Base-by-base conservation (phyloP, 2,113 vertebrate genomes). In the Riparia riparia region DNA sequence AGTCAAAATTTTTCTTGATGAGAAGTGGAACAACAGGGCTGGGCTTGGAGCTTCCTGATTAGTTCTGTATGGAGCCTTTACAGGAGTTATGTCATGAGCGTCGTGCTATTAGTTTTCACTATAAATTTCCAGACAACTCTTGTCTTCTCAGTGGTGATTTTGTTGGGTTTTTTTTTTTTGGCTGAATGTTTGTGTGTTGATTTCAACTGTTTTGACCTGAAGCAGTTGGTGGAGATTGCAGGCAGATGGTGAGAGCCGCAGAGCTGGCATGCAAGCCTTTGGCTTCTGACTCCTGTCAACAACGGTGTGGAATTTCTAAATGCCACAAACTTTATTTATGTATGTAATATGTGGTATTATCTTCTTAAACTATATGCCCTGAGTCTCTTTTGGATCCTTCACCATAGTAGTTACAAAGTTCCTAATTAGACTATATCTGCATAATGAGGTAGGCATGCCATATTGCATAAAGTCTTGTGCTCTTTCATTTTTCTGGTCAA, bases 331-430 rank as follows among this genome's bases (percentile, higher is more conserved):
- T 90, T 95, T 77, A 82, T 91, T 72, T 96, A 70, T 78, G 73
- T 57, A 34, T 61, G 68, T 89, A 95, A 45, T 66, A 54, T 69
- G 85, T 74, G 82, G n/a, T 71, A 77, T 56, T 88, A 90, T 60
- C 79, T 80, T 82, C 37, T 58, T 74, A 78, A 83, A 95, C 68
- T 92, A 64, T 6, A 42, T 89, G 92, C 95, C 93, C 56, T 1
- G 60, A 83, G 56, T 86, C 85, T 86, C 37, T 96, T 89, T 77
- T 96, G 82, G 76, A 90, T 93, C 68, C 17, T n/a, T 81, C 83
- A 49, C 56, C 5, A 0, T 1, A 74, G 64, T 56, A 81, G 64
- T 93, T 93, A 66, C 28, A 41, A 66, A 83, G 54, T 80, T 91
- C 57, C 53, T 81, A 94, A 95, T 95, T 96, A 94, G 85, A 44